Evolutionary conservation across 2,797 vertebrate genomes (phyloP).

Genomic region (Columba guinea): DNA sequence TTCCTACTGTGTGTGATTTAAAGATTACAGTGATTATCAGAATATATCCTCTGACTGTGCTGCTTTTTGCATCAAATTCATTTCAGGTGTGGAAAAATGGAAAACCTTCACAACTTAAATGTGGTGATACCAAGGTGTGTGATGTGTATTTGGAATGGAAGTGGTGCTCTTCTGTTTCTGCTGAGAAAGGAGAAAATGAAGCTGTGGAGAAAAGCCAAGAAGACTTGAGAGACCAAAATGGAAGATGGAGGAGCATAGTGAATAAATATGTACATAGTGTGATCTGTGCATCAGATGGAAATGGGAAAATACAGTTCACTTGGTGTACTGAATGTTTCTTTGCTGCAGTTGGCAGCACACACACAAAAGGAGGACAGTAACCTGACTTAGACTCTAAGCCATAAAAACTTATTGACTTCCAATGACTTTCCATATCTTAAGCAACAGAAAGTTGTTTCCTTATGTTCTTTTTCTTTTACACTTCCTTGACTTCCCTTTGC

Average conservation of each 20-base stretch:
- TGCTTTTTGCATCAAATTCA: constrained; percentile 12
- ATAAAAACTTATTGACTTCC: neutral
- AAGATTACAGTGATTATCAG: neutral
- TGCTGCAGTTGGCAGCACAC: neutral
- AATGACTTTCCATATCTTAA: neutral
- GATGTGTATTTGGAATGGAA: neutral
- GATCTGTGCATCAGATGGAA: neutral
- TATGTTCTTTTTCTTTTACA: neutral
- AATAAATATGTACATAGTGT: neutral
- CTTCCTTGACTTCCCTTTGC: neutral
- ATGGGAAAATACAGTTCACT: neutral
- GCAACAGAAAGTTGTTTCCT: neutral
- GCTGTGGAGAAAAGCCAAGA: neutral
- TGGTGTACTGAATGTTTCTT: neutral
- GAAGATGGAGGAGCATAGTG: neutral
- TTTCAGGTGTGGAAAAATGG: constrained; percentile 20
- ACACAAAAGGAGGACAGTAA: neutral
- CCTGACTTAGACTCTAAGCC: neutral
- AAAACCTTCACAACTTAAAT: neutral
- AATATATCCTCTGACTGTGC: neutral
- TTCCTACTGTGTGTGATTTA: neutral
- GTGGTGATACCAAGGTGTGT: neutral
- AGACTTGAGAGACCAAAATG: neutral
- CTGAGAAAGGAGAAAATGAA: neutral
- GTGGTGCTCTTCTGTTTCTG: neutral